These are phyloP conservation scores for Orestias chungarensis DNA, from an alignment of 2,797 vertebrate species.

Conservation along the genomic window DNA sequence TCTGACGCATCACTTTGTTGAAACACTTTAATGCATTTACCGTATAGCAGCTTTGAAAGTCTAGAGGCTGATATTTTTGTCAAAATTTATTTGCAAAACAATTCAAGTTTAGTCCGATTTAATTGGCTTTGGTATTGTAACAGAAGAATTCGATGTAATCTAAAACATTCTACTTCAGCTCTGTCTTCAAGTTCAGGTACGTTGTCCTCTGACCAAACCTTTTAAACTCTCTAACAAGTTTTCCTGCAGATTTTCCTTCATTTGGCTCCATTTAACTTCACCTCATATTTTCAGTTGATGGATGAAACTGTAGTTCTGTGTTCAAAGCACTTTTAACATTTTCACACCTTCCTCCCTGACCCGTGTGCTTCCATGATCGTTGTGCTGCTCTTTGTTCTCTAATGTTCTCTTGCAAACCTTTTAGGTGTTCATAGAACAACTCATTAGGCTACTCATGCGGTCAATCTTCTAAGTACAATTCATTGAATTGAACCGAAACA, in stretches of 20 bases:
- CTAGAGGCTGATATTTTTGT: neutral
- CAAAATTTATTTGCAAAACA: neutral
- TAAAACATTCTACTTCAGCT: neutral
- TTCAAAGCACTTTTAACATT: no score
- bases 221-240: neutral
- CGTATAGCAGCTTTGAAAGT: neutral
- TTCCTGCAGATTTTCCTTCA: neutral
- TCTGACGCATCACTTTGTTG: neutral
- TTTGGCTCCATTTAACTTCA: neutral
- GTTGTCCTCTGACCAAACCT: neutral
- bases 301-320: no score
- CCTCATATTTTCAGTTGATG: neutral
- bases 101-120: neutral
- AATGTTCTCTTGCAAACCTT: neutral
- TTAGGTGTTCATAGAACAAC: neutral
- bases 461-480: neutral
- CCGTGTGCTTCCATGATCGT: neutral
- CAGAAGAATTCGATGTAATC: neutral
- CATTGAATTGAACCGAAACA: neutral
- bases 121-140: neutral
- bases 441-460: neutral
- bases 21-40: neutral
- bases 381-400: neutral
- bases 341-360: no score
- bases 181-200: neutral